A percentile compares a stretch with the other conserved stretches of the same genome.
Conservation (phyloP, 2,888 invertebrate genomes). For the Camptogramma bilineatum region DNA sequence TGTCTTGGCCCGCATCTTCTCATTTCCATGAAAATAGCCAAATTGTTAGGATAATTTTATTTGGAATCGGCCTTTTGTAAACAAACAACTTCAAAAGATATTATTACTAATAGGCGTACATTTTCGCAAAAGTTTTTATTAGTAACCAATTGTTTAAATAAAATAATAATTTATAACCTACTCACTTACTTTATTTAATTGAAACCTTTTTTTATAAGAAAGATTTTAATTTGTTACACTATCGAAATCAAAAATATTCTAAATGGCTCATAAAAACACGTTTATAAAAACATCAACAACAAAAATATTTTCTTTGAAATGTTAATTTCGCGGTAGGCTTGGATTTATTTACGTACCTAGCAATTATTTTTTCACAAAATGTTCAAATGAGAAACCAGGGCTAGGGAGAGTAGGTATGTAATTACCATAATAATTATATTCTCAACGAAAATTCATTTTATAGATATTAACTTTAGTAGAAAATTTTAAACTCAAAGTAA, state of each 20-base stretch:
- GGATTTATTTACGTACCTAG: slow-evolving; percentile 29
- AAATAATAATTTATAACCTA: too few species aligned
- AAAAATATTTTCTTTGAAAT: slow-evolving; percentile 43
- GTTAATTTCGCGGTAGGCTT: slow-evolving; percentile 39
- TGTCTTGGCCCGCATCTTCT: slow-evolving; percentile 20
- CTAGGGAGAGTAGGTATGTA: slow-evolving; percentile 7
- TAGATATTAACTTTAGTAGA: neutral
- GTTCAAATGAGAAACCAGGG: slow-evolving; percentile 18
- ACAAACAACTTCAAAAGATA: slow-evolving; percentile 9
- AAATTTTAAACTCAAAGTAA: too few species aligned
- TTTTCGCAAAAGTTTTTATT: neutral
- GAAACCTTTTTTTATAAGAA: too few species aligned
- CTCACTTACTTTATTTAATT: too few species aligned
- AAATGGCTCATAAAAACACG: slow-evolving; percentile 8
- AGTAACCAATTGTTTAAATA: neutral
- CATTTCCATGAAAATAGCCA: slow-evolving; percentile 24
- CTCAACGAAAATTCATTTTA: neutral
- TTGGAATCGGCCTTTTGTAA: slow-evolving; percentile 14
- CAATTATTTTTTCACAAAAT: slow-evolving; percentile 29
- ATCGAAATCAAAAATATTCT: neutral
- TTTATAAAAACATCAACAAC: slow-evolving; percentile 29
- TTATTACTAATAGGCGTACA: neutral
- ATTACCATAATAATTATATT: slow-evolving; percentile 25
- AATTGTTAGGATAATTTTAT: slow-evolving; percentile 18
- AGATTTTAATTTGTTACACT: too few species aligned